Conservation (phyloP, 2,888 invertebrate genomes). For the Sycophila texana region DNA sequence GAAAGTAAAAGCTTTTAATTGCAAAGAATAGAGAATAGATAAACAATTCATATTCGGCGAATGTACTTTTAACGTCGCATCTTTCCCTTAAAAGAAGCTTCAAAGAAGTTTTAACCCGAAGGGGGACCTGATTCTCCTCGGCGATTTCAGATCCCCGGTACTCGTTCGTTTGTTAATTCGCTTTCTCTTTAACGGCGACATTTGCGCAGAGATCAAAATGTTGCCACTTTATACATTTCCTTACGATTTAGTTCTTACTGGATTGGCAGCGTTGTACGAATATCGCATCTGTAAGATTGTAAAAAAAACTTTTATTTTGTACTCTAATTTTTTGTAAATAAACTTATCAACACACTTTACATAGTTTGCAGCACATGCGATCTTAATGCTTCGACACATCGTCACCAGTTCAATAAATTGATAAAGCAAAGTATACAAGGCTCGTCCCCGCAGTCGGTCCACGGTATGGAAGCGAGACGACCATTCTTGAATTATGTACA, state of each 20-base stretch:
- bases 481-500: too few species aligned
- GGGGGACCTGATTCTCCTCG: not conserved
- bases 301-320: conserved; percentile 49
- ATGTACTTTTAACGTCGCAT: conserved; percentile 50
- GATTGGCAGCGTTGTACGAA: conserved; percentile 24
- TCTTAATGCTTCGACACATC: too few species aligned
- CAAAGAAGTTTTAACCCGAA: conserved; percentile 23
- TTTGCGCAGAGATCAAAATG: conserved; percentile 18
- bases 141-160: not conserved
- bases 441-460: not conserved
- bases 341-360: conserved; percentile 35
- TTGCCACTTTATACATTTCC: conserved; percentile 20
- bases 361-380: conserved; percentile 1
- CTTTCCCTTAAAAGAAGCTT: conserved; percentile 33
- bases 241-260: conserved; percentile 31
- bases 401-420: too few species aligned
- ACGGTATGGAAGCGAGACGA: not conserved
- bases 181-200: not conserved
- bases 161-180: not conserved
- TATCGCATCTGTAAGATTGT: conserved; percentile 39
- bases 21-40: conserved; percentile 56
- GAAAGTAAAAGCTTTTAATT: conserved; percentile 56
- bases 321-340: conserved; percentile 49
- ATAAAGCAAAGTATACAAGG: not conserved
- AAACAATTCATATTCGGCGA: conserved; percentile 62